phyloP scores from a whole-genome alignment of 2,797 vertebrate species.

The Labeo calbasu region DNA sequence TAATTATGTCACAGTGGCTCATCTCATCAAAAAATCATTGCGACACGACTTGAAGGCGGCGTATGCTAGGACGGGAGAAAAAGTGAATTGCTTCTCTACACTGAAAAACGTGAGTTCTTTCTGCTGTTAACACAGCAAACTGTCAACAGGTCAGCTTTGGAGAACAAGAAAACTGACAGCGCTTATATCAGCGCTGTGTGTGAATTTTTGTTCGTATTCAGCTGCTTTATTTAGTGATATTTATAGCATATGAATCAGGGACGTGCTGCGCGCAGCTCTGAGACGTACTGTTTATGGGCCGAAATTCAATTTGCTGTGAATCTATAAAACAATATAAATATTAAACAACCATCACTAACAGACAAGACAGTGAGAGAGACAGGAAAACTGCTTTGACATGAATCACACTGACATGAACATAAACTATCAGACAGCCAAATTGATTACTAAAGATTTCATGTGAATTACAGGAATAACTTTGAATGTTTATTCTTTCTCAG shows the following conservation, averaged over 20 bases:
- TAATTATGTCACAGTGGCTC: not conserved
- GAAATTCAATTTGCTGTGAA: conserved; percentile 10
- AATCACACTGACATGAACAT: not conserved
- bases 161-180: not conserved
- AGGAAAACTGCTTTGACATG: not conserved
- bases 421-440: not conserved
- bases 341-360: not conserved
- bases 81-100: conserved; percentile 1
- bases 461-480: not conserved
- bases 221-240: not conserved
- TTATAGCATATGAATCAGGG: not conserved
- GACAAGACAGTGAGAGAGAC: not conserved
- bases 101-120: not conserved
- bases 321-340: not conserved
- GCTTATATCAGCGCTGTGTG: not conserved
- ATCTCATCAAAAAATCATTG: conserved; percentile 1
- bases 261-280: not conserved
- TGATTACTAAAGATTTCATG: not conserved
- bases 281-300: not conserved
- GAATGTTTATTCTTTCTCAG: conserved; percentile 5
- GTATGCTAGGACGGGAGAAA: not conserved
- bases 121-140: not conserved
- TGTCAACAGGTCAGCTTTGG: not conserved
- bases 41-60: not conserved
- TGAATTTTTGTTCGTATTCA: not conserved